phyloP scores from a whole-genome alignment of 2,113 vertebrate genomes.

The Furnarius figulus region DNA sequence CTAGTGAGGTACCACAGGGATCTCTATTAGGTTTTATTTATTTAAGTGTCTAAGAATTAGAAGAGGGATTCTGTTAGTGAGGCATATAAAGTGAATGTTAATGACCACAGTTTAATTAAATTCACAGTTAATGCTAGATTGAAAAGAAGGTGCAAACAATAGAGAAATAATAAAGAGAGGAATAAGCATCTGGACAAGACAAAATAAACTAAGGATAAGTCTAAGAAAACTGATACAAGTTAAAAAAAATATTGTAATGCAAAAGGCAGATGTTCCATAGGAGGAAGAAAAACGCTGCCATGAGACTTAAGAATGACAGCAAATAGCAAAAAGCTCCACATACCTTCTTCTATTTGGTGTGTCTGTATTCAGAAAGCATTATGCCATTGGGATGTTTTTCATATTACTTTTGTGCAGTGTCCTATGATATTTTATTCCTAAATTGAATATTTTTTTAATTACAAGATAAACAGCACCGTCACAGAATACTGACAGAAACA shows the following conservation, averaged over 20 bases:
- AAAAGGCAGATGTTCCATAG: neutral
- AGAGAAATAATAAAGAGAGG: neutral
- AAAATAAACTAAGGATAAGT: neutral
- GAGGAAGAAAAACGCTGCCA: neutral
- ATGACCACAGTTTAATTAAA: conserved; percentile 55
- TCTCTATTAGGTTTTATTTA: conserved; percentile 63
- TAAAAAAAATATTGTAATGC: neutral
- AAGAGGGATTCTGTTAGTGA: conserved; percentile 24
- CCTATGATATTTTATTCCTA: neutral
- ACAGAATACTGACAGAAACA: neutral
- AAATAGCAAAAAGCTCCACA: neutral
- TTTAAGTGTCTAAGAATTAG: conserved; percentile 59
- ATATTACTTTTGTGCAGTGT: neutral
- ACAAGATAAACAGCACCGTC: neutral
- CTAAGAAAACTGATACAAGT: neutral
- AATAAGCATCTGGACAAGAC: neutral
- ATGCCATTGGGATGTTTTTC: neutral
- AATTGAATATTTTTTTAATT: neutral
- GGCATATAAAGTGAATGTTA: conserved; percentile 41
- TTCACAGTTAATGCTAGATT: conserved; percentile 23
- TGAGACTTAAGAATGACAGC: neutral
- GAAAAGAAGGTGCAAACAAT: conserved; percentile 10
- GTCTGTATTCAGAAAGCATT: neutral
- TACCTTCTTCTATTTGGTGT: neutral
- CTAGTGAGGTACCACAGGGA: conserved; percentile 49